Evolutionary conservation across 2,113 vertebrate genomes (phyloP).

Genomic region (Loxodonta africana): DNA sequence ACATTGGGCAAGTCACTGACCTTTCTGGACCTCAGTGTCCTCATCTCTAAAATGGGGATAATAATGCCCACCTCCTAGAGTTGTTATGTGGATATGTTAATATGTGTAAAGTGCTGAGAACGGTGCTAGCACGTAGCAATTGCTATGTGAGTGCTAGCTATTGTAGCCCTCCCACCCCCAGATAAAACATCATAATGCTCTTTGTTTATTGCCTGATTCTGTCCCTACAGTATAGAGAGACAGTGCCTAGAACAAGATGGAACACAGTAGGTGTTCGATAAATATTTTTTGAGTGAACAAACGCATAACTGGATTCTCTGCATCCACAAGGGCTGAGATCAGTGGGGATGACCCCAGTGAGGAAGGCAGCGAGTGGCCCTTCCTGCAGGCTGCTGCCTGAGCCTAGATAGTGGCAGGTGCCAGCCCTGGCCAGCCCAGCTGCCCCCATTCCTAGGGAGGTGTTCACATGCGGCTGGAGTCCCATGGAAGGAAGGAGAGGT

Average conservation of each 20-base stretch:
- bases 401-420: background rate
- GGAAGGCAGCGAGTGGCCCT: background rate
- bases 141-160: rapidly evolving
- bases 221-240: background rate
- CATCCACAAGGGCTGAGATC: background rate
- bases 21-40: background rate
- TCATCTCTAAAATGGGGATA: background rate
- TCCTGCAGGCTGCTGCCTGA: background rate
- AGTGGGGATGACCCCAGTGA: background rate
- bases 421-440: background rate
- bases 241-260: background rate
- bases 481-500: background rate
- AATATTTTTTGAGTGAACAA: background rate
- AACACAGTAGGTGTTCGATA: background rate
- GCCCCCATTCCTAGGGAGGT: background rate
- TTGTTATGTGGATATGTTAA: background rate
- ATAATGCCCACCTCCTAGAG: background rate
- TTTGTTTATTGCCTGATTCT: background rate
- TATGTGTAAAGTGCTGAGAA: background rate
- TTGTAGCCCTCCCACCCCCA: background rate
- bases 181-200: background rate
- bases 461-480: no score
- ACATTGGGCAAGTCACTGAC: no score
- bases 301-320: background rate
- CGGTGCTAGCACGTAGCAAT: background rate